Conservation (phyloP, 2,797 vertebrate genomes). For the Lophius americanus region DNA sequence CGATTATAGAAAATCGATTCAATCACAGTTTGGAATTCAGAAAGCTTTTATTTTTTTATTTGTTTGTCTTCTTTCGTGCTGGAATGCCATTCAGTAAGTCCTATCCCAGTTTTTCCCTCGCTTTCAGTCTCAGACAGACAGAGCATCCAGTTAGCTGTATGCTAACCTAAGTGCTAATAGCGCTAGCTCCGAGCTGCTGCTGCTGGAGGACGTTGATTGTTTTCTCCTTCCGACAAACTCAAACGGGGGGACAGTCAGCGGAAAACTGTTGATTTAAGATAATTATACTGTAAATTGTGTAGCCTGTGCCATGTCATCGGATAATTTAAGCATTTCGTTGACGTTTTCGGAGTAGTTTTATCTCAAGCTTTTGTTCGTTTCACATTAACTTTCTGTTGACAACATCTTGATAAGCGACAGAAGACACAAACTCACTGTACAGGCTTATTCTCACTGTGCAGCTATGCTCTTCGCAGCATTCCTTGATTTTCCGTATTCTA, state of each 20-base stretch:
- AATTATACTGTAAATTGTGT: background rate
- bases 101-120: constrained; percentile 7
- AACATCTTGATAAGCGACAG: constrained; percentile 43
- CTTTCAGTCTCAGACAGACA: constrained; percentile 54
- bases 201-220: constrained; percentile 67
- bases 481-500: constrained; percentile 16
- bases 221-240: constrained; percentile 63
- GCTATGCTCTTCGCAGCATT: constrained; percentile 9
- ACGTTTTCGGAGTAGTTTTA: constrained; percentile 7
- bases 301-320: background rate
- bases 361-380: constrained; percentile 36
- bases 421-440: constrained; percentile 29
- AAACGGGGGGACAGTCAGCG: constrained; percentile 39
- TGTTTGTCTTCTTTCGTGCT: background rate
- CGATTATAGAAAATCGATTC: constrained; percentile 49
- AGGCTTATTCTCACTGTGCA: constrained; percentile 3
- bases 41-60: background rate
- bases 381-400: constrained; percentile 59
- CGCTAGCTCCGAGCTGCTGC: constrained; percentile 65
- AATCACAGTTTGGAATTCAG: constrained; percentile 19
- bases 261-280: constrained; percentile 40
- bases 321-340: background rate
- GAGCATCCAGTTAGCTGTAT: constrained; percentile 57
- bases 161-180: constrained; percentile 58
- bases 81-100: background rate